Percentiles rank a stretch among this genome's conserved stretches.
phyloP scores from a whole-genome alignment of 2,113 vertebrate genomes.

The Trochalopteron elliotii region DNA sequence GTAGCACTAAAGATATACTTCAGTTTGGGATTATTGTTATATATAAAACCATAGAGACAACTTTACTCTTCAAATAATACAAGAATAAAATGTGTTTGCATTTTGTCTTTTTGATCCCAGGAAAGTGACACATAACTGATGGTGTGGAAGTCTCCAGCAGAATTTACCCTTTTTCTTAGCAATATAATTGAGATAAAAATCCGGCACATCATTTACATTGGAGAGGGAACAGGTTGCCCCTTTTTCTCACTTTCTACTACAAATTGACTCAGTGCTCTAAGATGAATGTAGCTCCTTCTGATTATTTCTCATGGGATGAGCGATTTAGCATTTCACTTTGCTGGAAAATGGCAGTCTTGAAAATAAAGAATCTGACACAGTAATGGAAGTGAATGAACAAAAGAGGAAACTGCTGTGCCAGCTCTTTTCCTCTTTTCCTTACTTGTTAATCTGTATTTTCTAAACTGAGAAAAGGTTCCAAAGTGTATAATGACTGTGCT shows the following conservation, averaged over 20 bases:
- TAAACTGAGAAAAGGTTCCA: not conserved
- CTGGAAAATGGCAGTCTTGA: not conserved
- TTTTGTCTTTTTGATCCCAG: not conserved
- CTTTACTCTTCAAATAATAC: not conserved
- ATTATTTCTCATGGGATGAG: constrained; percentile 7
- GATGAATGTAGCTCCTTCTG: not conserved
- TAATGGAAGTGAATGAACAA: not conserved
- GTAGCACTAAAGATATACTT: not conserved
- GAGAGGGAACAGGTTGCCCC: not conserved
- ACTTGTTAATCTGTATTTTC: not conserved
- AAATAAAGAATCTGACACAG: not conserved
- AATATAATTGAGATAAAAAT: not conserved
- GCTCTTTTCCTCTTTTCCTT: not conserved
- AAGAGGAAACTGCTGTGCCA: constrained; percentile 18
- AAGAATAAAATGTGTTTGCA: not conserved
- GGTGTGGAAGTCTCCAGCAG: not conserved
- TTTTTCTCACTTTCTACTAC: not conserved
- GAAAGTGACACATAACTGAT: not conserved
- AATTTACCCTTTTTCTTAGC: not conserved
- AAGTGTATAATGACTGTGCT: not conserved
- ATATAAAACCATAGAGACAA: not conserved
- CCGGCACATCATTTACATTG: not conserved
- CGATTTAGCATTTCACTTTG: not conserved
- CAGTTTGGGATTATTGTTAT: not conserved
- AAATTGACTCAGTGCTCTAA: not conserved